phyloP scores from a whole-genome alignment of 2,113 vertebrate genomes.

The Dasyurus viverrinus region DNA sequence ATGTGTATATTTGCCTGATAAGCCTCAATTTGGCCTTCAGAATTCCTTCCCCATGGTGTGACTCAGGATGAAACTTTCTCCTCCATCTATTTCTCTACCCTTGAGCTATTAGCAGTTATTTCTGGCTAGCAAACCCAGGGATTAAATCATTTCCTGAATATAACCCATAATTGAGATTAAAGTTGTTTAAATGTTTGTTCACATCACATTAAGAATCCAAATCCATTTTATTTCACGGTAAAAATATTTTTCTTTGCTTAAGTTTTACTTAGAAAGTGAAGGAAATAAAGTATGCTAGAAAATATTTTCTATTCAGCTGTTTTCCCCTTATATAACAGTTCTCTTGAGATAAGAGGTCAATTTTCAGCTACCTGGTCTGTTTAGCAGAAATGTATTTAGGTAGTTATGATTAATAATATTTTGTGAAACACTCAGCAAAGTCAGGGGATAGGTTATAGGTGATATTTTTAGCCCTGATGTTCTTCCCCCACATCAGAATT shows the following conservation, averaged over 20 bases:
- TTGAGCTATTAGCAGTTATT: constrained; percentile 16
- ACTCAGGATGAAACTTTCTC: constrained; percentile 22
- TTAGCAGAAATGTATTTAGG: constrained; percentile 19
- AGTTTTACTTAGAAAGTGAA: constrained; percentile 40
- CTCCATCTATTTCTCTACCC: neutral
- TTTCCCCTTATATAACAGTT: constrained; percentile 19
- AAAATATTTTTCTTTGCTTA: constrained; percentile 31
- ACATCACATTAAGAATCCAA: neutral
- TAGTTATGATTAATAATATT: constrained; percentile 46
- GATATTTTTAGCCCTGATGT: constrained; percentile 51
- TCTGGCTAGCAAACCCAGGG: constrained; percentile 1
- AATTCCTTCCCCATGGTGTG: neutral
- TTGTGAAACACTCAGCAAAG: neutral
- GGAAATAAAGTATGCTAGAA: constrained; percentile 5
- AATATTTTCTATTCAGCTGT: neutral
- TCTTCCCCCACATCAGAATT: constrained; percentile 31
- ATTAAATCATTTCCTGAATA: constrained; percentile 28
- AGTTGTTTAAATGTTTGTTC: neutral
- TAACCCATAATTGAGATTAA: neutral
- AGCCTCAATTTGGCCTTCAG: constrained; percentile 56
- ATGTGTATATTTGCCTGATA: constrained; percentile 54
- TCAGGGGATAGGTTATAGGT: constrained; percentile 39
- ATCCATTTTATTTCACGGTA: neutral
- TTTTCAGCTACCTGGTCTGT: constrained; percentile 42
- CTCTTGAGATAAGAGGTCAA: constrained; percentile 18